These are phyloP conservation scores for Anneissia japonica DNA, from an alignment of 35 echinoderm and acorn worm species.

Conservation along the genomic window DNA sequence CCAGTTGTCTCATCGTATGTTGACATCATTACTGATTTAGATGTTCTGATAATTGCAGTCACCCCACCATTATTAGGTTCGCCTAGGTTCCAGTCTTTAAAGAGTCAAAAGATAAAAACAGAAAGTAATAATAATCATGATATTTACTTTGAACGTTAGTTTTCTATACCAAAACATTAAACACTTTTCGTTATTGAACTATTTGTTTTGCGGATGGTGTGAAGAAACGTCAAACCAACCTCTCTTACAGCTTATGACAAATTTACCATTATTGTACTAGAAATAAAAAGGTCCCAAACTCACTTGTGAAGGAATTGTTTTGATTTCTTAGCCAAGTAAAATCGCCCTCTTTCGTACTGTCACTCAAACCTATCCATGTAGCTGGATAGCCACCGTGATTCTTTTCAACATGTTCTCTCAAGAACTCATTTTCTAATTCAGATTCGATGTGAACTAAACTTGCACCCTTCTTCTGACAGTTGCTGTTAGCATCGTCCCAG, in stretches of 20 bases:
- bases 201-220: no score
- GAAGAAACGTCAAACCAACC: no score
- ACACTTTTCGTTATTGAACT: no score
- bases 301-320: not conserved
- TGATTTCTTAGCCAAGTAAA: not conserved
- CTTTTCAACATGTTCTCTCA: not conserved
- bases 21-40: not conserved
- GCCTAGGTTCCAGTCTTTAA: not conserved
- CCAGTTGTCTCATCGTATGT: not conserved
- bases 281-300: no score
- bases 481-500: not conserved
- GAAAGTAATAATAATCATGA: no score
- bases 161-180: no score
- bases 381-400: not conserved
- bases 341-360: not conserved
- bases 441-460: not conserved
- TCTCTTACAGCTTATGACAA: no score
- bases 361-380: not conserved
- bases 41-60: not conserved
- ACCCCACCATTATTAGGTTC: not conserved
- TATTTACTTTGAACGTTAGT: no score
- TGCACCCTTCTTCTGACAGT: not conserved
- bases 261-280: no score
- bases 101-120: no score
- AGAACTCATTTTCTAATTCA: not conserved